Conservation (phyloP, 2,888 invertebrate species). For the Andricus curvator region DNA sequence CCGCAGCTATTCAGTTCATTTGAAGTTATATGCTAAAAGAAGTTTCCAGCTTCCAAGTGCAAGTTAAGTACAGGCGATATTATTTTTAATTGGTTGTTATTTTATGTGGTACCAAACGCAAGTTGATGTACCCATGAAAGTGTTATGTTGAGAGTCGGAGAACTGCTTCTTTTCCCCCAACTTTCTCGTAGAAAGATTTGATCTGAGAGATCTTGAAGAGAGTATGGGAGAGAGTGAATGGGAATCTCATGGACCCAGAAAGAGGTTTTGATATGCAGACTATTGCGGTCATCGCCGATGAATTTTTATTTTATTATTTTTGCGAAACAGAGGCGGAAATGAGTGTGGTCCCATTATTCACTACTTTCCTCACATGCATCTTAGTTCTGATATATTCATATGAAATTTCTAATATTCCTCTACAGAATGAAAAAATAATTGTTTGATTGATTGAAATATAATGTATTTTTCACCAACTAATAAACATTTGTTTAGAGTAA, state of each 20-base stretch:
- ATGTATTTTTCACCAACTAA: no score
- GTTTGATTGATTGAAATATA: no score
- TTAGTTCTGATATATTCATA: neutral
- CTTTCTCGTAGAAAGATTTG: slow-evolving; percentile 71
- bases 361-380: neutral
- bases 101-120: neutral
- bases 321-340: neutral
- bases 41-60: neutral
- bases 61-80: neutral
- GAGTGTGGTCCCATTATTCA: neutral
- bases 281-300: slow-evolving; percentile 24
- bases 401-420: neutral
- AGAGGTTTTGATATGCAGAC: slow-evolving; percentile 23
- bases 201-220: slow-evolving; percentile 60
- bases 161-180: slow-evolving; percentile 59
- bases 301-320: slow-evolving; percentile 5
- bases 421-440: no score
- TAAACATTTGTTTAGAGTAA: no score
- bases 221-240: slow-evolving; percentile 66
- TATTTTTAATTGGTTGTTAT: neutral
- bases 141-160: slow-evolving; percentile 3
- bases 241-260: slow-evolving; percentile 48
- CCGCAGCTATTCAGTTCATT: neutral
- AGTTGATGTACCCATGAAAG: neutral
- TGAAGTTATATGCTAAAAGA: neutral